Conservation (phyloP, 2,888 invertebrate genomes). For the Trachelus stipa region DNA sequence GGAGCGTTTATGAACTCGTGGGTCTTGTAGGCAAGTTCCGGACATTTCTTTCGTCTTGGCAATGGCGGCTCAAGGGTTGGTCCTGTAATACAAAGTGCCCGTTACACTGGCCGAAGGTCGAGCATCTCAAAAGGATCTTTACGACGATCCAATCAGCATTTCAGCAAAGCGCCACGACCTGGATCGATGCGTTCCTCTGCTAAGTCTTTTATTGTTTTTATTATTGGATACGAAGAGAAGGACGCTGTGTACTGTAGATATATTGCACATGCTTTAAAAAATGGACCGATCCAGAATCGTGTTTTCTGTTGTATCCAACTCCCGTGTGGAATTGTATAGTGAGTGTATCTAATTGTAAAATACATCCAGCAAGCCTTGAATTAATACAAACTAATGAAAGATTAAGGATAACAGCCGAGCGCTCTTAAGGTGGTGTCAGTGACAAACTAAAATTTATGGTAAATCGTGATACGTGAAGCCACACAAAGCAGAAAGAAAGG, state of each 20-base stretch:
- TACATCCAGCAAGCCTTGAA: neutral
- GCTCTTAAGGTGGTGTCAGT: neutral
- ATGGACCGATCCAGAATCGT: neutral
- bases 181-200: neutral
- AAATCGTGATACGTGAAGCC: neutral
- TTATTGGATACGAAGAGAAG: neutral
- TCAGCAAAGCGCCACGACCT: neutral
- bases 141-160: constrained; percentile 11
- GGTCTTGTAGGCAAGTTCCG: constrained; percentile 87
- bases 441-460: neutral
- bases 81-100: constrained; percentile 50
- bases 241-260: neutral
- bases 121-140: constrained; percentile 24
- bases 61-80: constrained; percentile 83
- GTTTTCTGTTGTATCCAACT: neutral
- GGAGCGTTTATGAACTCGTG: constrained; percentile 81
- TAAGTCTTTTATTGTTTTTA: neutral
- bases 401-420: neutral
- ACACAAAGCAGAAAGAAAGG: neutral
- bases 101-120: constrained; percentile 19
- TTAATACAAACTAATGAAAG: neutral
- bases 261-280: neutral
- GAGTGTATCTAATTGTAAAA: neutral
- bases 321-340: neutral
- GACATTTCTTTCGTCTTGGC: constrained; percentile 89